A percentile compares a stretch with the other conserved stretches of the same genome.
phyloP scores from a whole-genome alignment of 2,888 invertebrate species.

The Lingula anatina region DNA sequence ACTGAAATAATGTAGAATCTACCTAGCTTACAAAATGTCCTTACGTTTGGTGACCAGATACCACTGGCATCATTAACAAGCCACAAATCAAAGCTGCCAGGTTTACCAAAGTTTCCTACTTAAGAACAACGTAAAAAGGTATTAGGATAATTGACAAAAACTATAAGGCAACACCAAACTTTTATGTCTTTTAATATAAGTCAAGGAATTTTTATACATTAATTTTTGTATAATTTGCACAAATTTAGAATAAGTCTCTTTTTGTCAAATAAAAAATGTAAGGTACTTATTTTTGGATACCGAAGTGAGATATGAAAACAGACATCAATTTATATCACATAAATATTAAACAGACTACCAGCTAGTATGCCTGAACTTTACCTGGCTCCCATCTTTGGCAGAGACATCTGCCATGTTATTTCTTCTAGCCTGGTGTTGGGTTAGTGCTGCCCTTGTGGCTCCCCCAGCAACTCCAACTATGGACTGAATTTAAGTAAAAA shows the following conservation, averaged over 20 bases:
- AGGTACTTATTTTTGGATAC: background rate
- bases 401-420: conserved; percentile 85
- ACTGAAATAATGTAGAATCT: background rate
- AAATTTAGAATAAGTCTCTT: no score
- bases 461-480: conserved; percentile 84
- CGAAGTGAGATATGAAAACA: background rate
- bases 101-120: conserved; percentile 84
- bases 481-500: conserved; percentile 63
- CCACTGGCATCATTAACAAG: conserved; percentile 67
- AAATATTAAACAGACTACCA: no score
- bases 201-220: no score
- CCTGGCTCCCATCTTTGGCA: conserved; percentile 89
- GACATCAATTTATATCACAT: no score
- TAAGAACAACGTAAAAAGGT: no score
- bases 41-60: conserved; percentile 50
- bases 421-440: conserved; percentile 80
- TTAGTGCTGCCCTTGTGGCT: conserved; percentile 78
- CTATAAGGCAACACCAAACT: no score
- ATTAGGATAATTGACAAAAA: no score
- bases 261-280: no score
- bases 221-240: no score
- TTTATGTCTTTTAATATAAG: no score
- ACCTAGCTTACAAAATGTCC: no score
- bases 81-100: conserved; percentile 77
- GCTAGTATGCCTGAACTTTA: conserved; percentile 8